phyloP scores from a whole-genome alignment of 2,113 vertebrate species.

The Zapus hudsonius region DNA sequence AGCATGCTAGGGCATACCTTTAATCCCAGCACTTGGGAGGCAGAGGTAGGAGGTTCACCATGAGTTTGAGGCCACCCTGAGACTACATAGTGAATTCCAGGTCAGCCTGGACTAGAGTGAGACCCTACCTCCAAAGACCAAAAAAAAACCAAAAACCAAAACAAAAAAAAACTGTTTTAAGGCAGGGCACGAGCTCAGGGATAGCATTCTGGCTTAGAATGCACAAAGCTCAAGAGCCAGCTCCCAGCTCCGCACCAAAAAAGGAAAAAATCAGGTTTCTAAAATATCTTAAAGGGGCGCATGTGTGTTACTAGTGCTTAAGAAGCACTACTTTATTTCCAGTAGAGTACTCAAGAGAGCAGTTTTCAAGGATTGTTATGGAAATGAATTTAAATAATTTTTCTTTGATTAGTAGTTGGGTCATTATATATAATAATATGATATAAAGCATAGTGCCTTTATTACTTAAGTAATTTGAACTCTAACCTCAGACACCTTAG shows the following conservation, averaged over 20 bases:
- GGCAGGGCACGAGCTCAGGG: neutral
- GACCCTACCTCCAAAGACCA: too few species aligned
- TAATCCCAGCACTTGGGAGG: too few species aligned
- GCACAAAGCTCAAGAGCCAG: neutral
- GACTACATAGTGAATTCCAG: too few species aligned
- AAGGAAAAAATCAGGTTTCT: slow-evolving; percentile 27
- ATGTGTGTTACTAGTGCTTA: slow-evolving; percentile 25
- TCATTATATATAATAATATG: neutral
- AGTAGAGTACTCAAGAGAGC: neutral
- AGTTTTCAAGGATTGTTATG: slow-evolving; percentile 25
- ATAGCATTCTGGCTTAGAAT: neutral
- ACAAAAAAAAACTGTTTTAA: neutral
- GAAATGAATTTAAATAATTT: slow-evolving; percentile 32
- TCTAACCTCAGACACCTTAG: slow-evolving; percentile 5
- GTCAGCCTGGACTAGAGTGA: too few species aligned
- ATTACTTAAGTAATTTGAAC: slow-evolving; percentile 46
- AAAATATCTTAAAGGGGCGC: neutral
- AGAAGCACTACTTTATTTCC: slow-evolving; percentile 15
- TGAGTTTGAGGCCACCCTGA: too few species aligned
- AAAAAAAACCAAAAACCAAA: too few species aligned
- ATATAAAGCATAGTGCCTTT: slow-evolving; percentile 43
- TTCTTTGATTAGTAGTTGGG: slow-evolving; percentile 39
- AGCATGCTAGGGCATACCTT: too few species aligned
- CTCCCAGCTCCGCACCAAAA: neutral
- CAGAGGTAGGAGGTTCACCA: too few species aligned